These are phyloP conservation scores for Capreolus pygargus DNA, from an alignment of 2,113 vertebrate genomes.

Conservation along the genomic window DNA sequence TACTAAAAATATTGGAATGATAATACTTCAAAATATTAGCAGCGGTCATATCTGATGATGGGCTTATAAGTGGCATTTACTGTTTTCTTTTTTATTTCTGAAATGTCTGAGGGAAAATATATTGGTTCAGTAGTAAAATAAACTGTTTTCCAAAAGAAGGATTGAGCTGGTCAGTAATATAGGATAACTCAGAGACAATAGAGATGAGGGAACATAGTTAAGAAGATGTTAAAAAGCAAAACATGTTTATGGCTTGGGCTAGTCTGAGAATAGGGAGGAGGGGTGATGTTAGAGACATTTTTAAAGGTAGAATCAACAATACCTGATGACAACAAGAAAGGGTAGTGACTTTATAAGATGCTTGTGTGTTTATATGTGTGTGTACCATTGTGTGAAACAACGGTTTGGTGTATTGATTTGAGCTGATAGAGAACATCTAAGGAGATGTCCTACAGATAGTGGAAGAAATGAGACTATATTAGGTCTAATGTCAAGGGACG, in stretches of 20 bases:
- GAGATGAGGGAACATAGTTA: neutral
- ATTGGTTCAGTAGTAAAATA: neutral
- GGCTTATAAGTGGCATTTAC: neutral
- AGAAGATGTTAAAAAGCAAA: neutral
- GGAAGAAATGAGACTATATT: neutral
- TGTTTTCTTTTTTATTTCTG: neutral
- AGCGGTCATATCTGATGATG: neutral
- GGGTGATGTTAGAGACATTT: neutral
- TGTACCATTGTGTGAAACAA: neutral
- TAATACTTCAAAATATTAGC: neutral
- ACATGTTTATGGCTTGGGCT: neutral
- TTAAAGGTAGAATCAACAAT: neutral
- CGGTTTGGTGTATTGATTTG: neutral
- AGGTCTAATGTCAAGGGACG: neutral
- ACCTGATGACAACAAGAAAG: neutral
- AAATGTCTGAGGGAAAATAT: slow-evolving; percentile 12
- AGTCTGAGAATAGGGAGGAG: neutral
- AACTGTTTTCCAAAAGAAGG: neutral
- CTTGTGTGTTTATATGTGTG: neutral
- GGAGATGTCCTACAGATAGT: neutral
- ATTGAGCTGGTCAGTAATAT: neutral
- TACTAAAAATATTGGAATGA: neutral
- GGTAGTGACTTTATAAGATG: neutral
- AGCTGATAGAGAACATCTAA: neutral
- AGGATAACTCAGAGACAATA: neutral